Evolutionary conservation across 2,888 invertebrate species (phyloP).

Genomic region (Alviniconcha strummeri): DNA sequence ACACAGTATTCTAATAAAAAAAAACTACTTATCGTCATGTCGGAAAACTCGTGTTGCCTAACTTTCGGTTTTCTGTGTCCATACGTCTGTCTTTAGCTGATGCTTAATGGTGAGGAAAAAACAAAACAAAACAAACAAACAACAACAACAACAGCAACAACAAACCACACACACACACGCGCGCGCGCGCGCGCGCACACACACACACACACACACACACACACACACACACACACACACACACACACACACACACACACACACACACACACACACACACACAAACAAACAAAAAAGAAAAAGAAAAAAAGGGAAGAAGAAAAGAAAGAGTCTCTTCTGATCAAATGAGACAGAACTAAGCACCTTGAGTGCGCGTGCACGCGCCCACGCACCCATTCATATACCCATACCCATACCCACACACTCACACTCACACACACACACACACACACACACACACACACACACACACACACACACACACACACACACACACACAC

Average conservation of each 20-base stretch:
- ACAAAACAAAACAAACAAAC: not conserved
- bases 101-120: not conserved
- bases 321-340: not conserved
- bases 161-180: not conserved
- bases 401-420: not conserved
- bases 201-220: not conserved
- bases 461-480: not conserved
- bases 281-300: not conserved
- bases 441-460: not conserved
- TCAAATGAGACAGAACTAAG: not conserved
- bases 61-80: not conserved
- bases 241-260: not conserved
- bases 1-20: not conserved
- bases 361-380: not conserved
- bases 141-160: not conserved
- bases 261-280: not conserved
- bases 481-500: constrained; percentile 7
- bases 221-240: not conserved
- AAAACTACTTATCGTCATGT: no score
- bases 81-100: not conserved
- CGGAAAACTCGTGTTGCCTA: no score
- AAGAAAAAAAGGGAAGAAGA: not conserved
- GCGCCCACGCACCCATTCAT: not conserved
- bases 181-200: not conserved
- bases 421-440: not conserved